Evolutionary conservation across 2,797 vertebrate species (phyloP).

Genomic region (Pipistrellus nathusii): DNA sequence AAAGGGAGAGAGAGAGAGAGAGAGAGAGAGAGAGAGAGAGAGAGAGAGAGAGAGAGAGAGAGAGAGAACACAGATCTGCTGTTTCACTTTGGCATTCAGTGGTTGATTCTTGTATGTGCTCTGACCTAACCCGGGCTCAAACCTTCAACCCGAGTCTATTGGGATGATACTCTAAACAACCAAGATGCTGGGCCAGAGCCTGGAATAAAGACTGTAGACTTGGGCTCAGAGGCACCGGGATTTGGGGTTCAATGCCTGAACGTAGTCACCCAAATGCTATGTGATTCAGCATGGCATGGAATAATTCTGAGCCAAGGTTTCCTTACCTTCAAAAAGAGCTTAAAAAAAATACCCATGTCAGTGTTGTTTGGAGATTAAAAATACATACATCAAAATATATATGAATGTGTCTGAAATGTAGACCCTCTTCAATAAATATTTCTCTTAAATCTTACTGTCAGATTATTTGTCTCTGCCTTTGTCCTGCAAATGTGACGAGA

Average conservation of each 20-base stretch:
- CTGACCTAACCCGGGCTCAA: not conserved
- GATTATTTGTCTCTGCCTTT: not conserved
- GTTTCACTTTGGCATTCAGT: not conserved
- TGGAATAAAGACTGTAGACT: not conserved
- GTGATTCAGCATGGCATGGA: not conserved
- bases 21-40: too few species aligned
- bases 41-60: not conserved
- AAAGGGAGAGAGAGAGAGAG: too few species aligned
- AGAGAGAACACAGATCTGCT: not conserved
- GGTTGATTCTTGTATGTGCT: not conserved
- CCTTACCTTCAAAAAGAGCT: not conserved
- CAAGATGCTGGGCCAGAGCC: not conserved
- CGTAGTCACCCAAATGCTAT: not conserved
- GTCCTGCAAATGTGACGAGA: not conserved
- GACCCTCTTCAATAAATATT: conserved; percentile 46
- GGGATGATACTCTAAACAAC: not conserved
- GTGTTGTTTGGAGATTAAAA: not conserved
- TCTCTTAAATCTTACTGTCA: not conserved
- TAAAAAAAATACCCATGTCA: not conserved
- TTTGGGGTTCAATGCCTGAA: conserved; percentile 45
- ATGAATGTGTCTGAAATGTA: conserved; percentile 14
- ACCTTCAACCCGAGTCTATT: not conserved
- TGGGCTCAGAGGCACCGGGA: not conserved
- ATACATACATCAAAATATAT: not conserved
- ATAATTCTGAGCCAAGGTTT: not conserved